Conservation (phyloP, 2,888 invertebrate species). For the Coecobrya sp. region DNA sequence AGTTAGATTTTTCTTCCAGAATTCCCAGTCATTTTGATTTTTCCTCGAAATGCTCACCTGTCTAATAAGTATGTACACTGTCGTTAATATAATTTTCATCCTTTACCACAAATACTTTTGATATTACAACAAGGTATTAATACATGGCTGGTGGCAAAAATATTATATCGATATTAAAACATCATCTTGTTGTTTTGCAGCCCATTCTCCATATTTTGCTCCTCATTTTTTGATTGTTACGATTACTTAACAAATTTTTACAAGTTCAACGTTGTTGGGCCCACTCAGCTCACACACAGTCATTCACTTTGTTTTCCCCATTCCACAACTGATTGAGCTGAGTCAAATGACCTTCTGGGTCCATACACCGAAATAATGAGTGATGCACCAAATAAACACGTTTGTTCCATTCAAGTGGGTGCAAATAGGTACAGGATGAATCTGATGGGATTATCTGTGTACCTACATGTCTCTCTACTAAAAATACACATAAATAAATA, state of each 20-base stretch:
- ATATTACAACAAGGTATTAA: background rate
- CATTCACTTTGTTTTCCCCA: constrained; percentile 26
- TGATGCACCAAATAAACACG: constrained; percentile 51
- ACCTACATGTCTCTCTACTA: background rate
- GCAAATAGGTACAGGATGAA: constrained; percentile 30
- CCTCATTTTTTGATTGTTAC: background rate
- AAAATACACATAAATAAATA: background rate
- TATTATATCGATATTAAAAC: background rate
- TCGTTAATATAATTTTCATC: background rate
- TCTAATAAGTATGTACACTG: background rate
- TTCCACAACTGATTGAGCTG: background rate
- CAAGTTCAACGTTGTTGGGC: constrained; percentile 17
- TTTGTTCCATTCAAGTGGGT: constrained; percentile 49
- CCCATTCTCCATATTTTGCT: background rate
- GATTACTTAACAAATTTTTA: constrained; percentile 9
- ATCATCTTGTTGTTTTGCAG: background rate
- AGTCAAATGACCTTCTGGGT: constrained; percentile 60
- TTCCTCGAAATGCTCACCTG: background rate
- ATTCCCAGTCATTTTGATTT: background rate
- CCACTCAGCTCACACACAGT: constrained; percentile 34
- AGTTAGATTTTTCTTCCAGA: background rate
- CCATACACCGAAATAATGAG: constrained; percentile 36
- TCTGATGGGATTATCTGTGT: background rate
- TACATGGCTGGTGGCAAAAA: background rate
- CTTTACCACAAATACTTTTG: background rate